These are phyloP conservation scores for Deroplatys truncata DNA, from an alignment of 2,888 invertebrate species.

Conservation along the genomic window DNA sequence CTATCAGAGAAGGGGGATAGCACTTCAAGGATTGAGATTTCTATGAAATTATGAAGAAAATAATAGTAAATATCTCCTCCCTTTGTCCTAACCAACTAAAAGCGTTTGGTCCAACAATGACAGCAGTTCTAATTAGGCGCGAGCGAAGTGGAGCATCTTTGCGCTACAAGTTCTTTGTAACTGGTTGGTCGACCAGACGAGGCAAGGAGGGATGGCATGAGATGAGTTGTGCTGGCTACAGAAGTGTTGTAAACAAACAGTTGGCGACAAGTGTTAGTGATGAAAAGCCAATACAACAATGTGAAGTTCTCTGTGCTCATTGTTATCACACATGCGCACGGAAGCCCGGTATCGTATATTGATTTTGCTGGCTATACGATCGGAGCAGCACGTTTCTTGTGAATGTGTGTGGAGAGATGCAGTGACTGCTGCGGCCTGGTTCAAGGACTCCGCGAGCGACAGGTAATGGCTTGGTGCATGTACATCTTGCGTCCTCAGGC, in stretches of 20 bases:
- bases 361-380: not conserved
- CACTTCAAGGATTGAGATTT: too few species aligned
- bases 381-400: not conserved
- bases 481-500: not conserved
- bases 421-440: not conserved
- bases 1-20: too few species aligned
- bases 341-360: not conserved
- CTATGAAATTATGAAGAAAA: too few species aligned
- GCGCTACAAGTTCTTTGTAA: not conserved
- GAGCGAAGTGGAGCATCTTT: not conserved
- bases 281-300: not conserved
- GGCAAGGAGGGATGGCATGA: not conserved
- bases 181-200: not conserved
- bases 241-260: not conserved
- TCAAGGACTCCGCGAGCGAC: slow-evolving; percentile 8
- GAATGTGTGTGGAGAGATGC: not conserved
- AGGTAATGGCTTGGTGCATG: not conserved
- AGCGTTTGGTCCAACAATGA: too few species aligned
- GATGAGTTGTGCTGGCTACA: not conserved
- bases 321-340: not conserved
- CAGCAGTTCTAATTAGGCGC: too few species aligned
- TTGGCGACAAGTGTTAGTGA: not conserved
- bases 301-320: not conserved
- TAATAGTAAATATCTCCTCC: too few species aligned
- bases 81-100: too few species aligned